A percentile compares a stretch with the other conserved stretches of the same genome.
phyloP scores from a whole-genome alignment of 2,113 vertebrate genomes.

The Xenotilapia leptura region DNA sequence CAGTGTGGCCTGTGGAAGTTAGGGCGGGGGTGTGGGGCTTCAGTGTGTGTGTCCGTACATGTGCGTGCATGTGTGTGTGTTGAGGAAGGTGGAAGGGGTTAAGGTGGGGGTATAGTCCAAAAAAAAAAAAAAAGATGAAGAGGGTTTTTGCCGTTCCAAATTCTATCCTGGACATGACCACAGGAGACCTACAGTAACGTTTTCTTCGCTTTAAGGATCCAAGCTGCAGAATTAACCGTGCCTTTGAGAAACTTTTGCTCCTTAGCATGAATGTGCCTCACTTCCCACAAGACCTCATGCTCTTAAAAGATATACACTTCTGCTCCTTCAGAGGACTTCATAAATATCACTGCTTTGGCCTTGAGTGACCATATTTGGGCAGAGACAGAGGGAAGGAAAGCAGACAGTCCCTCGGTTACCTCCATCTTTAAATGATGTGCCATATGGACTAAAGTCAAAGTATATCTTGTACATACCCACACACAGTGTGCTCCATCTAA shows the following conservation, averaged over 20 bases:
- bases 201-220: conserved; percentile 12
- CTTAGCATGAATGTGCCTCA: background rate
- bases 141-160: conserved; percentile 33
- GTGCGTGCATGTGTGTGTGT: background rate
- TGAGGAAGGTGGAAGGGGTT: background rate
- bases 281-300: conserved; percentile 25
- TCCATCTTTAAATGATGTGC: background rate
- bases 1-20: conserved; percentile 42
- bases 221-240: conserved; percentile 18
- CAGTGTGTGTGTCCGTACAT: background rate
- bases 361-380: background rate
- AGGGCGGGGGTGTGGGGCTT: background rate
- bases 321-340: background rate
- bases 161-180: conserved; percentile 32
- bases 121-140: background rate
- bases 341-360: background rate
- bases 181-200: background rate
- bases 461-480: background rate
- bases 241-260: conserved; percentile 25
- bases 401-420: background rate
- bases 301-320: conserved; percentile 26
- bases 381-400: background rate
- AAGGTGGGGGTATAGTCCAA: background rate
- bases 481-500: background rate
- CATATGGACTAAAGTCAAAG: background rate